Evolutionary conservation across 2,113 vertebrate species (phyloP), one percentile per base, ranked within the genome.

Genomic region (Salvelinus fontinalis): DNA sequence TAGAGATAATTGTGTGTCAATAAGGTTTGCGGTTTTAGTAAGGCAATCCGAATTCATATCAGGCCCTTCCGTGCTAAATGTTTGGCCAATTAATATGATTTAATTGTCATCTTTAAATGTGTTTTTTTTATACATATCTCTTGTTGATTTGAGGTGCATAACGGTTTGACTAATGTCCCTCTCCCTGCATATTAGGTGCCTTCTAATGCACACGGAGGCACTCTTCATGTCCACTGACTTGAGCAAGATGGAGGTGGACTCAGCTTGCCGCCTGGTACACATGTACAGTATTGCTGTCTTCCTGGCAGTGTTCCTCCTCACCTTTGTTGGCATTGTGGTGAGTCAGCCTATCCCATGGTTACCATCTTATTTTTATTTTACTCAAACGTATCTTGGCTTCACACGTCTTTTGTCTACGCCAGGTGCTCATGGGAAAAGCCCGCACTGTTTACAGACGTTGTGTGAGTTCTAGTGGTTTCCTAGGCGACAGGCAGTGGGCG

Each of bases 401-500:
- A 20, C 14, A 26, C 16, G 11, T 64, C 14, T 68, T 16, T 74
- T 3, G 34, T 20, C 14, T 27, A 3, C 71, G 14, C 8, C 78
- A 99, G 97, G 90, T 92, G 48, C 85, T 97, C 44, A 89, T 96
- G 78, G 75, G 90, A 0, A 94, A 90, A 81, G 91, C 95, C 20
- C 92, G 94, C 2, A 85, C 62, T 0, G 79, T 95, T 20, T 94
- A 95, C 88, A 93, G 95, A 74, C 95, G 93, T 29, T 91, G 92
- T 2, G 87, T 97, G 24, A 94, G 90, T 14, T 93, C 94, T 1
- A 88, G 87, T 0, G 95, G 95, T 13, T 95, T 95, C 89, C 88
- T 97, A 2, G 95, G 95, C 0, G 93, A 90, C 78, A 90, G 94
- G 84, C 95, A 97, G 83, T 94, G 94, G 93, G 91, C 93, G 20